phyloP scores from a whole-genome alignment of 2,113 vertebrate genomes.

The Ceratotherium simum region DNA sequence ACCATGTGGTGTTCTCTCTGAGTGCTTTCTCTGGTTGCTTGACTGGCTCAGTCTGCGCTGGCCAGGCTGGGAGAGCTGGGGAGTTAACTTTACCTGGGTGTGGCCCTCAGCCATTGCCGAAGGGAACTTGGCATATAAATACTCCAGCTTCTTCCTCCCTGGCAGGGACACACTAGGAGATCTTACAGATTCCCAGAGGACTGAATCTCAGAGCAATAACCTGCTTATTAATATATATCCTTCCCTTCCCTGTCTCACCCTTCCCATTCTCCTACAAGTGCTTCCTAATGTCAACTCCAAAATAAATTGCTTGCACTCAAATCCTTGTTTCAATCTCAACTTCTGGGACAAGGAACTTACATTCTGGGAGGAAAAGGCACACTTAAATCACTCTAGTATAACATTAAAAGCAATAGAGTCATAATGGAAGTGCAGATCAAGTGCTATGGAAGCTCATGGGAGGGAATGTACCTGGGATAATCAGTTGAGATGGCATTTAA shows the following conservation, averaged over 20 bases:
- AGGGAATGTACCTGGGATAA: neutral
- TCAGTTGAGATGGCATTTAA: neutral
- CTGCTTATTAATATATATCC: neutral
- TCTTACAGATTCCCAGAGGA: neutral
- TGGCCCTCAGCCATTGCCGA: neutral
- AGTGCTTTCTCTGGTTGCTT: neutral
- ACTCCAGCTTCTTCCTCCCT: neutral
- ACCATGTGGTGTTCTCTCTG: fast-evolving
- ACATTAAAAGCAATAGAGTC: neutral
- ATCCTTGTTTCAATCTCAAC: neutral
- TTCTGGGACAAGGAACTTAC: neutral
- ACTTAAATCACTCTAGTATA: neutral
- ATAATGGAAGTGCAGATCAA: neutral
- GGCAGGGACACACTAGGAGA: fast-evolving
- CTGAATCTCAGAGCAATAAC: neutral
- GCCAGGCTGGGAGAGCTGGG: neutral
- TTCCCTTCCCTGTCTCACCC: neutral
- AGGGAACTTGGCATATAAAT: neutral
- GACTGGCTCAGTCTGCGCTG: fast-evolving
- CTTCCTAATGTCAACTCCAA: neutral
- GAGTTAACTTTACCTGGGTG: fast-evolving
- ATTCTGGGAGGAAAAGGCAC: neutral
- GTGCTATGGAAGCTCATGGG: fast-evolving
- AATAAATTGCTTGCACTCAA: neutral
- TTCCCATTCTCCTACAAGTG: neutral